A percentile compares a stretch with the other conserved stretches of the same genome.
Evolutionary conservation across 2,797 vertebrate species (phyloP).

Genomic region (Ptychobarbus kaznakovi): DNA sequence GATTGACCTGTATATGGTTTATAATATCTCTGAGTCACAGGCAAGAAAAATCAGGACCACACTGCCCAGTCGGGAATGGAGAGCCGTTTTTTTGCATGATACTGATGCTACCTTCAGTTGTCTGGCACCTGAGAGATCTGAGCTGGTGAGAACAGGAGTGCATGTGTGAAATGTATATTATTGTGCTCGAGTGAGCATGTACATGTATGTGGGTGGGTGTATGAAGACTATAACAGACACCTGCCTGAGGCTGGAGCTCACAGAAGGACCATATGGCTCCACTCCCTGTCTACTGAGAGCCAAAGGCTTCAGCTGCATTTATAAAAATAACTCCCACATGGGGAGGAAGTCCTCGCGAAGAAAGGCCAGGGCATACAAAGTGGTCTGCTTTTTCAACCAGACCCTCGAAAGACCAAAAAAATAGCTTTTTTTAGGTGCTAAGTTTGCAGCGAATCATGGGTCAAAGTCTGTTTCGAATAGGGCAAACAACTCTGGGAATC

Average conservation of each 20-base stretch:
- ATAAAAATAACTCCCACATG: slow-evolving; percentile 63
- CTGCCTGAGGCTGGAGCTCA: slow-evolving; percentile 57
- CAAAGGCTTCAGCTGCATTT: slow-evolving; percentile 63
- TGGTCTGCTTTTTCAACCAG: slow-evolving; percentile 41
- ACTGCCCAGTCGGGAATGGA: slow-evolving; percentile 15
- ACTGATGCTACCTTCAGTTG: slow-evolving; percentile 46
- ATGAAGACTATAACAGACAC: slow-evolving; percentile 56
- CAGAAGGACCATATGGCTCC: slow-evolving; percentile 62
- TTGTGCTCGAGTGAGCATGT: slow-evolving; percentile 26
- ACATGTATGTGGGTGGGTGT: slow-evolving; percentile 50
- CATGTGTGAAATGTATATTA: slow-evolving; percentile 54
- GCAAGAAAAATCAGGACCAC: slow-evolving; percentile 38
- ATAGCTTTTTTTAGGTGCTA: not conserved
- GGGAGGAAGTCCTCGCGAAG: slow-evolving; percentile 45
- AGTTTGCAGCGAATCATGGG: slow-evolving; percentile 4
- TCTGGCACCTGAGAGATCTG: slow-evolving; percentile 50
- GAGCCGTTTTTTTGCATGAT: slow-evolving; percentile 30
- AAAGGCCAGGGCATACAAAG: slow-evolving; percentile 21
- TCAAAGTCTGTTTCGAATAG: slow-evolving; percentile 14
- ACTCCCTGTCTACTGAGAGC: slow-evolving; percentile 55
- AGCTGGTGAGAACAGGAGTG: slow-evolving; percentile 57
- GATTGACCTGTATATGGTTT: slow-evolving; percentile 7
- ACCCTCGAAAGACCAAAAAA: slow-evolving; percentile 32
- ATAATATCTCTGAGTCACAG: slow-evolving; percentile 45
- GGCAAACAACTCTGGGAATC: slow-evolving; percentile 6